phyloP scores from a whole-genome alignment of 2,113 vertebrate species.

The Casuarius casuarius region DNA sequence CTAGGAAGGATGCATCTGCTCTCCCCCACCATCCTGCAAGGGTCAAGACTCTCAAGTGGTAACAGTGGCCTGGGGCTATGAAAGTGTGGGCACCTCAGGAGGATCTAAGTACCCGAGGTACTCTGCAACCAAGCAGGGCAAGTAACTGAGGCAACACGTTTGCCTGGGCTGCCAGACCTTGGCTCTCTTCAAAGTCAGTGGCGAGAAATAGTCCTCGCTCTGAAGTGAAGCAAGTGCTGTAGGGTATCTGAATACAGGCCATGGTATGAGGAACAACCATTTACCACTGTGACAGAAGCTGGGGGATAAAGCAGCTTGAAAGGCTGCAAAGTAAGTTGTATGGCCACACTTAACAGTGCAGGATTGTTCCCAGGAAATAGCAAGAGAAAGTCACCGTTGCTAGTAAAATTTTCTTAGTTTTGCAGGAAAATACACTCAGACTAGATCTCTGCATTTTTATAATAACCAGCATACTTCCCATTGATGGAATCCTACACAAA shows the following conservation, averaged over 20 bases:
- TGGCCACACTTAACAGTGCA: neutral
- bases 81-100: neutral
- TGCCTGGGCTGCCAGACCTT: fast-evolving
- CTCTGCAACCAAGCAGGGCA: neutral
- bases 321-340: neutral
- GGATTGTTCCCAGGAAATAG: neutral
- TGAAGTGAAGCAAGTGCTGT: neutral
- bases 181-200: neutral
- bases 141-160: too few relatives aligned
- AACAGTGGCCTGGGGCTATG: neutral
- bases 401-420: neutral
- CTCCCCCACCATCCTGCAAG: neutral
- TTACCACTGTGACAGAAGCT: neutral
- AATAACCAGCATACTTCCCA: fast-evolving
- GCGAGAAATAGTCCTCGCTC: neutral
- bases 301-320: neutral
- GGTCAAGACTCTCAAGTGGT: neutral
- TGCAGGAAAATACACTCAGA: neutral
- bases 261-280: neutral
- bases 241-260: neutral
- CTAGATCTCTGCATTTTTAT: neutral
- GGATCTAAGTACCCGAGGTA: neutral
- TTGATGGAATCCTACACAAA: neutral
- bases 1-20: neutral
- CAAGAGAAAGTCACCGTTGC: neutral